These are phyloP conservation scores for Tautogolabrus adspersus DNA, from an alignment of 2,113 vertebrate species.

Conservation along the genomic window DNA sequence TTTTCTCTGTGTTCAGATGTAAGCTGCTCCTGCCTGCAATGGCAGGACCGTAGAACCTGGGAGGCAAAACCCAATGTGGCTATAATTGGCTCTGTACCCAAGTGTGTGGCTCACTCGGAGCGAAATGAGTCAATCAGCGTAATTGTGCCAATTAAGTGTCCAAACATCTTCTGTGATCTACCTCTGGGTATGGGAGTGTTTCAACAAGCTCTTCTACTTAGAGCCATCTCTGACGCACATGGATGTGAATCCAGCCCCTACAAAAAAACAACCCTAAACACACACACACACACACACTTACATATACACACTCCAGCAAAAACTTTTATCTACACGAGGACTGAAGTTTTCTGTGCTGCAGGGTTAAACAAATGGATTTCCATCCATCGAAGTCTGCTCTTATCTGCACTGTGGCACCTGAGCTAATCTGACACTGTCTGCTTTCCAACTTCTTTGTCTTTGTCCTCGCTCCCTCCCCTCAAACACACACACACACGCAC, in stretches of 20 bases:
- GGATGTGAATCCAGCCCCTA: slow-evolving; percentile 20
- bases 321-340: slow-evolving; percentile 24
- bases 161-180: slow-evolving; percentile 69
- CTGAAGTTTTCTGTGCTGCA: slow-evolving; percentile 20
- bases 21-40: slow-evolving; percentile 36
- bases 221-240: slow-evolving; percentile 51
- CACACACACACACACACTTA: not conserved
- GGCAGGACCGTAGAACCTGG: slow-evolving; percentile 14
- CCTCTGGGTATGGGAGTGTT: slow-evolving; percentile 68
- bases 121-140: slow-evolving; percentile 66
- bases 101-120: slow-evolving; percentile 61
- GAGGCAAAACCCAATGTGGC: slow-evolving; percentile 45
- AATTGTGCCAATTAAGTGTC: slow-evolving; percentile 76
- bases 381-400: slow-evolving; percentile 24
- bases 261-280: not conserved
- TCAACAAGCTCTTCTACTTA: slow-evolving; percentile 52
- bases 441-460: slow-evolving; percentile 19
- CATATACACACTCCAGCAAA: slow-evolving; percentile 1
- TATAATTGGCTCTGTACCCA: slow-evolving; percentile 51
- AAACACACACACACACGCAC: not conserved
- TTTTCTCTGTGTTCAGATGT: slow-evolving; percentile 54
- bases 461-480: not conserved
- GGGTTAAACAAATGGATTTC: slow-evolving; percentile 51
- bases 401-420: slow-evolving; percentile 49
- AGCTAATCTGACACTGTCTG: slow-evolving; percentile 47